phyloP scores from a whole-genome alignment of 2,113 vertebrate genomes.

The Epinephelus lanceolatus region DNA sequence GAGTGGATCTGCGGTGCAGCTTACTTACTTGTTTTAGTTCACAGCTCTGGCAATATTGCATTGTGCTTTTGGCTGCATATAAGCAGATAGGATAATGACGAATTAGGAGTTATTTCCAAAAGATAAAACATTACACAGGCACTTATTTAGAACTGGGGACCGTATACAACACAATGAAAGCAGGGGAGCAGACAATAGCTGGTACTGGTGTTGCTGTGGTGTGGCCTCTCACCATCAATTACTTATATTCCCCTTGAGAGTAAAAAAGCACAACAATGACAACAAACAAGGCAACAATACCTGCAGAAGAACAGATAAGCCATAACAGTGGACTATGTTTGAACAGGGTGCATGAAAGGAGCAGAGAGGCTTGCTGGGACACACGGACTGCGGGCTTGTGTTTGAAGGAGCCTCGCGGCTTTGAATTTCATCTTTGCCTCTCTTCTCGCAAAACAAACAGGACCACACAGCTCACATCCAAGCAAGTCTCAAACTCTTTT shows the following conservation, averaged over 20 bases:
- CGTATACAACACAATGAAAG: constrained; percentile 55
- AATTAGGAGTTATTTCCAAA: constrained; percentile 75
- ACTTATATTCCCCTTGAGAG: constrained; percentile 70
- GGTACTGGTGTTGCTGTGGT: not conserved
- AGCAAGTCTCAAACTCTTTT: constrained; percentile 20
- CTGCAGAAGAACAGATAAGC: constrained; percentile 73
- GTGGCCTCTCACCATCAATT: constrained; percentile 70
- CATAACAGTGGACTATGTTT: constrained; percentile 42
- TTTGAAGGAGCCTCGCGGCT: constrained; percentile 54
- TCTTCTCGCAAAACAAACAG: constrained; percentile 39
- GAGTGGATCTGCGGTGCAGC: constrained; percentile 37
- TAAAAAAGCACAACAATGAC: constrained; percentile 45
- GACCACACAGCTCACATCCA: constrained; percentile 45
- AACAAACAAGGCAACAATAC: constrained; percentile 63
- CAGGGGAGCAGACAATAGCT: constrained; percentile 38
- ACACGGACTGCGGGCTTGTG: constrained; percentile 28
- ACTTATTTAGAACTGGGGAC: constrained; percentile 57
- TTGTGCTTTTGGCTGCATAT: constrained; percentile 62
- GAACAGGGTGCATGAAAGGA: constrained; percentile 43
- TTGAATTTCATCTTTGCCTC: constrained; percentile 47
- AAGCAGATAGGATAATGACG: constrained; percentile 74
- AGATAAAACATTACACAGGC: constrained; percentile 61
- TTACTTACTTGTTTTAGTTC: constrained; percentile 75
- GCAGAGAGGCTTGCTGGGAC: constrained; percentile 41
- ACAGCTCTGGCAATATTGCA: constrained; percentile 62